Evolutionary conservation across 2,113 vertebrate genomes (phyloP), one percentile per base, ranked within the genome.

Genomic region (Nothoprocta perdicaria): DNA sequence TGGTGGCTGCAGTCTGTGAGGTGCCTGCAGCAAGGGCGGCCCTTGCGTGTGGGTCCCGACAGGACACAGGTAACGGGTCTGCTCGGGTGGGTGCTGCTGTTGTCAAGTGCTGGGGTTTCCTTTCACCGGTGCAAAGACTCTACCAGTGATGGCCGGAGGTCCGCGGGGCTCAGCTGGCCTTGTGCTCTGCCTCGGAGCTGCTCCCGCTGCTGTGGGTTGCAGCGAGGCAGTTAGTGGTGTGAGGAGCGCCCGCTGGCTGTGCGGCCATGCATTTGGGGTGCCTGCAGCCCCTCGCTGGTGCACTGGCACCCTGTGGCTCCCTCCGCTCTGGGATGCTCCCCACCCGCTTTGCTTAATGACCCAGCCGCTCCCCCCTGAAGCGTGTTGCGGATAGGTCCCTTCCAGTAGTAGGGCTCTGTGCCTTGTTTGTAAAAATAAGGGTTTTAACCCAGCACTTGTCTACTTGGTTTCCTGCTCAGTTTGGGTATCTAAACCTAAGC

Each of bases 371-470:
- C 3, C 45, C 21, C 11, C 45, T 80, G 46, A 10, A 5, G 4
- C 0, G 12, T 12, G 27, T 7, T 5, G 0, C 19, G 0, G 13
- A 8, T 40, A 50, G 58, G 15, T 43, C 41, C 10, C 41, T 8
- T 41, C n/a, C 23, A 6, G 2, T 0, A 9, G 17, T 9, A 19
- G 60, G 50, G 26, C 17, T 62, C 22, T 26, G 61, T n/a, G 84
- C n/a, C 35, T 40, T 33, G 8, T 21, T 61, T 35, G 38, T 33
- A 53, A 52, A 65, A 55, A 18, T 26, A 60, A 48, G 61, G 9
- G 31, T 10, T 43, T 45, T 6, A 0, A 23, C 12, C 31, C 3
- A 11, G 43, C 18, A 3, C 72, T 35, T 13, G 11, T 1, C 35
- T 15, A 15, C 1, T 10, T 45, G 14, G 35, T 45, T 80, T 65